phyloP scores from a whole-genome alignment of 2,888 invertebrate genomes.

The Drosophila putrida region DNA sequence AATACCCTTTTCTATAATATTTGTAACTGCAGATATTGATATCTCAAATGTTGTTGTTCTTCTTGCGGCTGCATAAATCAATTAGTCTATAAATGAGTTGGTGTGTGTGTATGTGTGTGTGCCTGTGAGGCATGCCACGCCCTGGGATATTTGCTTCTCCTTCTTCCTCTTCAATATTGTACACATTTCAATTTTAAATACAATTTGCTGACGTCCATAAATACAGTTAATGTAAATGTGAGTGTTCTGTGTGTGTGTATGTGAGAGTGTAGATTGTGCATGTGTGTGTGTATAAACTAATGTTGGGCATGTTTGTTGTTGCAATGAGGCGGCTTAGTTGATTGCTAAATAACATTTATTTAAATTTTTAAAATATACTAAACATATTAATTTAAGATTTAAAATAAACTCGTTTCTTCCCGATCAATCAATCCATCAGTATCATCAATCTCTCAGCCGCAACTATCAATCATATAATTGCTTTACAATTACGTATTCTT shows the following conservation, averaged over 20 bases:
- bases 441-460: background rate
- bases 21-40: constrained; percentile 22
- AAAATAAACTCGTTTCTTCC: constrained; percentile 32
- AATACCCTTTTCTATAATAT: constrained; percentile 14
- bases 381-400: constrained; percentile 34
- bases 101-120: constrained; percentile 16
- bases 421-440: constrained; percentile 12
- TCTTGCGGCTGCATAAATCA: constrained; percentile 35
- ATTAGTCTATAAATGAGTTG: constrained; percentile 59
- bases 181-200: constrained; percentile 52
- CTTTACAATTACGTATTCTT: constrained; percentile 13
- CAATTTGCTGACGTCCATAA: constrained; percentile 34
- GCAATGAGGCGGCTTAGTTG: constrained; percentile 12
- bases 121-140: constrained; percentile 13
- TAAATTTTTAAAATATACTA: constrained; percentile 45
- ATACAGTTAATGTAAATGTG: constrained; percentile 33
- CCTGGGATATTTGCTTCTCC: constrained; percentile 21
- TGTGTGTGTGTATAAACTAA: constrained; percentile 31
- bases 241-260: constrained; percentile 19
- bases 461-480: constrained; percentile 10
- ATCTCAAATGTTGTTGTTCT: constrained; percentile 29
- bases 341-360: constrained; percentile 43
- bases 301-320: constrained; percentile 30
- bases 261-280: too few relatives aligned
- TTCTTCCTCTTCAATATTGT: constrained; percentile 27